Evolutionary conservation across 2,113 vertebrate genomes (phyloP).

Genomic region (Loxodonta africana): DNA sequence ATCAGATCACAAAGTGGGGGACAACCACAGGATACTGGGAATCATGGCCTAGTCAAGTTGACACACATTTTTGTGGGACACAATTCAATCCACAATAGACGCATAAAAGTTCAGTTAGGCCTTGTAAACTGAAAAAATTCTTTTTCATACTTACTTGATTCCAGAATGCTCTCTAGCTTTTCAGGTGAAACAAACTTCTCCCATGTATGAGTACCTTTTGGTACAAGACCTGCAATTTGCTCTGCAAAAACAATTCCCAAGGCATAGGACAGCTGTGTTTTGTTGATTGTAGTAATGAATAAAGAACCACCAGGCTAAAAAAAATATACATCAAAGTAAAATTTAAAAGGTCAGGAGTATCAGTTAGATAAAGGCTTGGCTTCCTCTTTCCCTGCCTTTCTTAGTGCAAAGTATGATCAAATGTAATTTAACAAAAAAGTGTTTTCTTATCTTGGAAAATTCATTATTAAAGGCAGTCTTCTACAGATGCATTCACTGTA

Average conservation of each 20-base stretch:
- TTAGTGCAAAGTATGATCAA: slow-evolving; percentile 6
- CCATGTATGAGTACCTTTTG: slow-evolving; percentile 97
- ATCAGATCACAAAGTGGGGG: too few relatives aligned
- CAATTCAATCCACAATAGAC: too few relatives aligned
- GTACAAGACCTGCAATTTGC: slow-evolving; percentile 93
- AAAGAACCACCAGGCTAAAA: slow-evolving; percentile 94
- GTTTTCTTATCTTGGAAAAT: slow-evolving; percentile 41
- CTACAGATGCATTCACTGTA: background rate
- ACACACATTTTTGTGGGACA: too few relatives aligned
- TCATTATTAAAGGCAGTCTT: background rate
- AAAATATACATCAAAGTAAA: background rate
- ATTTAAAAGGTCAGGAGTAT: background rate
- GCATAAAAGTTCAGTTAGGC: background rate
- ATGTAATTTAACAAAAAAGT: slow-evolving; percentile 53
- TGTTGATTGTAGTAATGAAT: slow-evolving; percentile 97
- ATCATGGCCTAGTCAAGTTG: too few relatives aligned
- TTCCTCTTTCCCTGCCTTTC: background rate
- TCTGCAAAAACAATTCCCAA: slow-evolving; percentile 95
- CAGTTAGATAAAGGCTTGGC: background rate
- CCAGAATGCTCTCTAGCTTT: slow-evolving; percentile 93
- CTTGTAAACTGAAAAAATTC: slow-evolving; percentile 25
- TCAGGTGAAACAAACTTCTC: slow-evolving; percentile 96
- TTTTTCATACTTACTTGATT: slow-evolving; percentile 93
- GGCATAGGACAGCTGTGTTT: slow-evolving; percentile 94
- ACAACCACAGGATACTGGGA: too few relatives aligned